Evolutionary conservation across 1,140 invertebrate species (phyloP), one percentile per base, ranked within the genome.

Genomic region (Drosophila seguyi): DNA sequence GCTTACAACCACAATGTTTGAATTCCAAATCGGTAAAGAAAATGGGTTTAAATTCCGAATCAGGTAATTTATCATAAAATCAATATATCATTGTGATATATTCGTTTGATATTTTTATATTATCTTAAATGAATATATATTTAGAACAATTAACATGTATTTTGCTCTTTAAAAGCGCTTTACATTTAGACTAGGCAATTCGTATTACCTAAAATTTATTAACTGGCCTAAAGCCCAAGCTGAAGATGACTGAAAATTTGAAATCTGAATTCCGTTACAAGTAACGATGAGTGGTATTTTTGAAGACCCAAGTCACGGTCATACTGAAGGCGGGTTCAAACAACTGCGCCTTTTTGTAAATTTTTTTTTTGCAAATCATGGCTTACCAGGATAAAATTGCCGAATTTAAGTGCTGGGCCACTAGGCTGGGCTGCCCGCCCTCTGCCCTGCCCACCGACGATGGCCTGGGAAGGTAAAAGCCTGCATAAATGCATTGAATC

Each of bases 391-490:
- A 90, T 7, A 66, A 90, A 56, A 90, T 82, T 7, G 41, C 68
- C 1, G 36, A 38, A 0, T 92, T 92, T 55, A 73, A 75, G 18
- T 14, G 57, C 8, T 92, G 91, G 91, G 85, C 88, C 18, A 86
- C 69, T 16, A 82, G 69, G 16, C 29, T 92, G n/a, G 88, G 85
- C 16, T 92, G 88, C n/a, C 72, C 82, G 14, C 75, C 82, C 5
- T 61, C 57, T 22, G 68, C 69, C 0, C 45, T 92, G 25, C 91
- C 91, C 14, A 75, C 27, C 38, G 82, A 91, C 31, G 85, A 88
- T 8, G 91, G 80, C 1, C 62, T 92, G 2, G 81, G 66, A 56
- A 80, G 81, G 91, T 92, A 91, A 82, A 66, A 72, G 36, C 3
- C 34, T 11, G 10, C 13, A 11, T 6, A n/a, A 16, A 29, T 7